Base-by-base conservation (phyloP, 2,113 vertebrate species). In the Malurus cyaneus region DNA sequence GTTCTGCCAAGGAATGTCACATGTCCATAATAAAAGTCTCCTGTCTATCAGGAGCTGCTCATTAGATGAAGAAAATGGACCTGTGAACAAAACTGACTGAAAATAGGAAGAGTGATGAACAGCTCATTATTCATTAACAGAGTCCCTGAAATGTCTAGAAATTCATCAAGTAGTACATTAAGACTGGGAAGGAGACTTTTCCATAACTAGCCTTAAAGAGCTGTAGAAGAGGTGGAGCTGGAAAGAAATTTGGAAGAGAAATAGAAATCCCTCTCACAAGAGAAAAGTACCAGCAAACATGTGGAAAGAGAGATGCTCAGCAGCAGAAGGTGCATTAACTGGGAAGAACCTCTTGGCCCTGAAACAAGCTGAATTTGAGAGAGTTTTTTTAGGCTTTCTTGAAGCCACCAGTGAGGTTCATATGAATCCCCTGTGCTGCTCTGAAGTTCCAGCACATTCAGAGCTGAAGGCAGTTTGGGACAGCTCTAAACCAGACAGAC, bases 161-260 rank as follows among this genome's bases (percentile, higher is more conserved):
- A 69, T 82, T 52, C 49, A 62, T 78, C 21, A 71, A 50, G 44
- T 44, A 71, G 47, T 49, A 52, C 5, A n/a, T 67, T 76, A 87
- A 70, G 46, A 44, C 31, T 41, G 28, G 28, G 41, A 79, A 88
- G 44, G 24, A 79, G 65, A 61, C 18, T 77, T 87, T 93, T 92
- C 70, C 31, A 3, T 57, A 53, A 64, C 53, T 72, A 64, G 12
- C n/a, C 17, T 84, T 81, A 64, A 79, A 81, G 59, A 83, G 49
- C 73, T 72, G 61, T 44, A 82, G 52, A 76, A 84, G 44, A 87
- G 18, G 34, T 72, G 34, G 32, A 81, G 34, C 36, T 94, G 60
- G 52, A 87, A 92, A 81, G 65, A 81, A 92, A 74, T 34, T 84
- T 89, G 61, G 64, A 86, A 88, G 18, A 94, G 52, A 87, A 94